Conservation (phyloP, 2,888 invertebrate species). For the Invenusta paracnida region DNA sequence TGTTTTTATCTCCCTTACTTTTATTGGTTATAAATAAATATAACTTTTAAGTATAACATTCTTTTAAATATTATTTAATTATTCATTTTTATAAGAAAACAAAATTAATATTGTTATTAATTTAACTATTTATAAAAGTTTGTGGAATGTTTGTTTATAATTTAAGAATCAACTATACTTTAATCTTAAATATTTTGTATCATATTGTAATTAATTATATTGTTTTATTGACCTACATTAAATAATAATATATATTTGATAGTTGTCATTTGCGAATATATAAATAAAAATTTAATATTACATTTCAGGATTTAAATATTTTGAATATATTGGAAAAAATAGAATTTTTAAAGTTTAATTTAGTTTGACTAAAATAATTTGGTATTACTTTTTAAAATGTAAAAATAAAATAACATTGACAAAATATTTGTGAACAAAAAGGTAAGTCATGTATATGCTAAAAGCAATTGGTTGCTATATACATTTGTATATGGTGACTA, state of each 20-base stretch:
- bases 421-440: too few species aligned
- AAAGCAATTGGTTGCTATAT: background rate
- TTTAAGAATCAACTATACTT: background rate
- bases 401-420: background rate
- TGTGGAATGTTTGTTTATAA: background rate
- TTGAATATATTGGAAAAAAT: background rate
- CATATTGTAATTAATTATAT: background rate
- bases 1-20: background rate
- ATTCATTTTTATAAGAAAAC: background rate
- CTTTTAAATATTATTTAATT: background rate
- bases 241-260: background rate
- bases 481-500: background rate
- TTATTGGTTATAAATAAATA: background rate
- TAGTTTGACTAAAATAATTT: background rate
- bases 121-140: background rate
- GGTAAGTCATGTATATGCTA: background rate
- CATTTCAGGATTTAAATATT: background rate
- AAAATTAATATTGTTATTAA: background rate
- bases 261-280: background rate
- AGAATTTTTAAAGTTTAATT: background rate
- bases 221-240: background rate
- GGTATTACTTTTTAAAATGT: background rate
- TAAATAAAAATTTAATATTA: background rate
- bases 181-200: background rate
- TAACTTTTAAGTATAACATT: background rate